Percentiles rank a stretch among this genome's conserved stretches.
phyloP scores from a whole-genome alignment of 1,140 invertebrate genomes.

The Lordiphosa collinella region DNA sequence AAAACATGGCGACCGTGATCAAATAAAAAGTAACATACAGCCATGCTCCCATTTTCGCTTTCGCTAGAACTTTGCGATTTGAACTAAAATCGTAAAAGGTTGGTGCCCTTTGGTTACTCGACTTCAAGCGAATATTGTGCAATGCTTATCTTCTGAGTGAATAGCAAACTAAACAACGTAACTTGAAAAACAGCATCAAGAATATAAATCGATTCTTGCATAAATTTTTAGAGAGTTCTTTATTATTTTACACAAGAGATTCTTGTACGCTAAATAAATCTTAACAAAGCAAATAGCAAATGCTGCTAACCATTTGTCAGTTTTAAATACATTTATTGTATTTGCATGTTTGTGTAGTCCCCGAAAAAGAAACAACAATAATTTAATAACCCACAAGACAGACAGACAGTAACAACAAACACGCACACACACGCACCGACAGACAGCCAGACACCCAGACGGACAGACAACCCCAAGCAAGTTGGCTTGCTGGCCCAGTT shows the following conservation, averaged over 20 bases:
- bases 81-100: too few species aligned
- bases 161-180: too few species aligned
- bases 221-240: too few species aligned
- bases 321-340: conserved; percentile 67
- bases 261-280: conserved; percentile 40
- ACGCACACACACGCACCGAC: conserved; percentile 16
- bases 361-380: conserved; percentile 55
- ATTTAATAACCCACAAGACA: conserved; percentile 65
- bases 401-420: conserved; percentile 12
- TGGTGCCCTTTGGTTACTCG: too few species aligned
- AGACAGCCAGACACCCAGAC: background rate
- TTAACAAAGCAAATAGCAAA: conserved; percentile 52
- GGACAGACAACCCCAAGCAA: conserved; percentile 4
- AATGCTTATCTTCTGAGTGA: too few species aligned
- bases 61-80: too few species aligned
- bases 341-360: conserved; percentile 51
- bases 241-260: background rate
- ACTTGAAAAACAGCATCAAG: too few species aligned
- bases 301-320: conserved; percentile 64
- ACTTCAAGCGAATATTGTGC: too few species aligned
- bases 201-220: too few species aligned
- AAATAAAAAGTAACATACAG: too few species aligned
- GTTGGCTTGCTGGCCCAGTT: conserved; percentile 43
- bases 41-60: too few species aligned
- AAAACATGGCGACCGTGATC: too few species aligned